Evolutionary conservation across 1,140 invertebrate species (phyloP).

Genomic region (Cotesia chilonis): DNA sequence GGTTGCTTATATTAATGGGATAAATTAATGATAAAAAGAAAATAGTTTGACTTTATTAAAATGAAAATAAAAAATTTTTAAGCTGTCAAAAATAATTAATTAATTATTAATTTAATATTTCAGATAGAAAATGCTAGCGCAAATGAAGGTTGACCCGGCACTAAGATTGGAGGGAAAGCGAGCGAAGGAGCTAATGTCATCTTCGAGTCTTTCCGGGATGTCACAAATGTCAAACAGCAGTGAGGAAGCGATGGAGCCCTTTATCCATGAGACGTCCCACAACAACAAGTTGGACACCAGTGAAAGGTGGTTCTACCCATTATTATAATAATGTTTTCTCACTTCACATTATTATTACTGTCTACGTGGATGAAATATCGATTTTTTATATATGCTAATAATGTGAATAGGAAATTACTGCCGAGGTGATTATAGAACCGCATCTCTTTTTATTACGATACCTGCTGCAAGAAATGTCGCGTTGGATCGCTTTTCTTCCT

Average conservation of each 20-base stretch:
- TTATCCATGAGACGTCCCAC: conserved; percentile 51
- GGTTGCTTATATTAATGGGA: no score
- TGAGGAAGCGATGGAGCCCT: conserved; percentile 61
- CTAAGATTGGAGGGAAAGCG: conserved; percentile 57
- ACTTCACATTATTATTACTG: conserved; percentile 11
- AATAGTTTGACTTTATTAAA: no score
- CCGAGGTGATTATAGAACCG: conserved; percentile 26
- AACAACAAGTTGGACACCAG: conserved; percentile 48
- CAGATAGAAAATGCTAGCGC: conserved; percentile 57
- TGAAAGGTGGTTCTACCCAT: conserved; percentile 44
- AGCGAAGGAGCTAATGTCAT: conserved; percentile 61
- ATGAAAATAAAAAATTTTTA: no score
- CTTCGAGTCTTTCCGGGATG: conserved; percentile 63
- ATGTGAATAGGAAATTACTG: conserved; percentile 7
- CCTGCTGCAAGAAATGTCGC: background rate
- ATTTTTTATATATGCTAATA: conserved; percentile 18
- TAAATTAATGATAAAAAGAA: no score
- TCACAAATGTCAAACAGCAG: conserved; percentile 63
- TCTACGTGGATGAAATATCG: conserved; percentile 28
- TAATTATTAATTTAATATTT: conserved; percentile 15
- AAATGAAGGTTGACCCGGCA: conserved; percentile 49
- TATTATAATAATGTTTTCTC: conserved; percentile 5
- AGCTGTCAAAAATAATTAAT: no score
- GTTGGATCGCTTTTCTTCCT: conserved; percentile 14
- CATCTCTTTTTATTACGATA: background rate